phyloP scores from a whole-genome alignment of 2,113 vertebrate species.

The Saguinus imperator region DNA sequence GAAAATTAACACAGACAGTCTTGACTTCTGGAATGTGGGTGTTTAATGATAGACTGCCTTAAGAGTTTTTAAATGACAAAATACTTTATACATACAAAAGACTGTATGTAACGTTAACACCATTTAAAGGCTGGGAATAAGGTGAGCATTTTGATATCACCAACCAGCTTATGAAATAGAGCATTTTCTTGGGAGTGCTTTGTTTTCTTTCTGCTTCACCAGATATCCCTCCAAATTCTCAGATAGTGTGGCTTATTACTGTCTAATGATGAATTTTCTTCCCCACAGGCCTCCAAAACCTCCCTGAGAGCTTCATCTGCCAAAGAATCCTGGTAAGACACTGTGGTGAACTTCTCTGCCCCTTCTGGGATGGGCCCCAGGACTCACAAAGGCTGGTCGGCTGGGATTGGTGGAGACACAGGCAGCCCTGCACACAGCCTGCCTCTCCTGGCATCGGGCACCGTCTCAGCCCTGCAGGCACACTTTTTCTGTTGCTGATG shows the following conservation, averaged over 20 bases:
- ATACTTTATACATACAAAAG: background rate
- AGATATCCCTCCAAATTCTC: background rate
- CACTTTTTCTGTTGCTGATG: background rate
- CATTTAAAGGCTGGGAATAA: background rate
- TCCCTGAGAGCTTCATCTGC: background rate
- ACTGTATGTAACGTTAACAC: background rate
- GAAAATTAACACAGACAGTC: constrained; percentile 7
- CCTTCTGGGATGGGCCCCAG: background rate
- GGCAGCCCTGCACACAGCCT: background rate
- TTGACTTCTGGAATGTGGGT: constrained; percentile 35
- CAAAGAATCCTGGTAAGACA: background rate
- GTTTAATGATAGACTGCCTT: constrained; percentile 33
- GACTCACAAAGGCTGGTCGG: background rate
- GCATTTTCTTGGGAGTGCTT: background rate
- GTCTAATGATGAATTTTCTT: constrained; percentile 32
- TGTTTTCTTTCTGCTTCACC: background rate
- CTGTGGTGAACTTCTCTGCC: background rate
- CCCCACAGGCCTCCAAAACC: background rate
- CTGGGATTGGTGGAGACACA: background rate
- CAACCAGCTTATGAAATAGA: background rate
- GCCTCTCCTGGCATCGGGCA: background rate
- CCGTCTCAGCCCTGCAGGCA: background rate
- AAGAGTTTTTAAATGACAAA: background rate
- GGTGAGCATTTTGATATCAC: background rate
- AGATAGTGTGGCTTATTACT: constrained; percentile 26